Conservation (phyloP, 64 coral and sea anemone species). For the Stichodactyla helianthus region DNA sequence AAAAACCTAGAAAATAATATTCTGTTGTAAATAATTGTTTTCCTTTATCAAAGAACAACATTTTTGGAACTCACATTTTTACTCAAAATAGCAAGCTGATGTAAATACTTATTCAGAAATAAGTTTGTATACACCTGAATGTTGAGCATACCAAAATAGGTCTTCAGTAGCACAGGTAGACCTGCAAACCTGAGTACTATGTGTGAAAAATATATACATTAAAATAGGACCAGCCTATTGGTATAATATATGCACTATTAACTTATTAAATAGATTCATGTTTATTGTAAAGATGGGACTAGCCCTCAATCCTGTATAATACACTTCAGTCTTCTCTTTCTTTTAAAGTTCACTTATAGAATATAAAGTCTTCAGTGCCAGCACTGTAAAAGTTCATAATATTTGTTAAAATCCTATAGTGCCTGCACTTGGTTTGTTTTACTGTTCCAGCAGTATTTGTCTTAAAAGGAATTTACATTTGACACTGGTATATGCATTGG, state of each 20-base stretch:
- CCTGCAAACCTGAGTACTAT: constrained; percentile 24
- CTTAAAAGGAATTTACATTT: constrained; percentile 78
- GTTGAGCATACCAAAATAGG: constrained; percentile 31
- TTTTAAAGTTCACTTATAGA: constrained; percentile 37
- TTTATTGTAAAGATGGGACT: constrained; percentile 10
- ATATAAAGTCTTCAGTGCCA: constrained; percentile 49
- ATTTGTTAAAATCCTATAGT: constrained; percentile 47
- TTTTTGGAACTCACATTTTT: constrained; percentile 21
- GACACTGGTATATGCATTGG: constrained; percentile 86
- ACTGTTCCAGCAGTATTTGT: constrained; percentile 24
- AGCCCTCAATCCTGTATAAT: constrained; percentile 25
- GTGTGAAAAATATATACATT: constrained; percentile 69
- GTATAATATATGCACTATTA: constrained; percentile 29
- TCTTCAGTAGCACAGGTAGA: constrained; percentile 29
- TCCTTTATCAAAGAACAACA: constrained; percentile 22
- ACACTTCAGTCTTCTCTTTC: constrained; percentile 4
- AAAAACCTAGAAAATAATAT: constrained; percentile 39
- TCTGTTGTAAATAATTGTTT: constrained; percentile 4
- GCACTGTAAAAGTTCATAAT: constrained; percentile 36
- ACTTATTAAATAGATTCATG: constrained; percentile 45
- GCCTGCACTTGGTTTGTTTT: constrained; percentile 29
- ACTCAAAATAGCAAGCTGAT: constrained; percentile 67
- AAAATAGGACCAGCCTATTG: constrained; percentile 87
- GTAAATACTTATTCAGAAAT: constrained; percentile 23
- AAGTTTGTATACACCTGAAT: not conserved